Conservation (phyloP, 2,797 vertebrate genomes). For the Megalops cyprinoides region DNA sequence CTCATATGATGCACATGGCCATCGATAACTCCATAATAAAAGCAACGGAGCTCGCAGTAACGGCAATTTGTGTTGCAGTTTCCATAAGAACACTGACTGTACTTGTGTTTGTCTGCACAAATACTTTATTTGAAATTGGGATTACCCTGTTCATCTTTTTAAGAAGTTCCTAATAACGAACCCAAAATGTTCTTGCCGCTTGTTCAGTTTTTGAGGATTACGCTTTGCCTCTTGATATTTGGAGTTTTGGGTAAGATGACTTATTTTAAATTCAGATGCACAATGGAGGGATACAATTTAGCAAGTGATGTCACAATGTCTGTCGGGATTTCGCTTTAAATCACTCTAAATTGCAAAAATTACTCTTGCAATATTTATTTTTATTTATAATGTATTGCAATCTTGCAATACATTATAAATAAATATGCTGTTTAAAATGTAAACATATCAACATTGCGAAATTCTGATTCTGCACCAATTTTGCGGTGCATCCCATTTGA, state of each 20-base stretch:
- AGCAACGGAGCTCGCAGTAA: neutral
- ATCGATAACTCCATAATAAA: slow-evolving; percentile 1
- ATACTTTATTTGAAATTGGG: neutral
- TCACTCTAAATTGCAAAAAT: neutral
- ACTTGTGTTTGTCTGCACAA: neutral
- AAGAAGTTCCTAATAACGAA: neutral
- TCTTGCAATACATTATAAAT: neutral
- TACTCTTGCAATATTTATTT: too few relatives aligned
- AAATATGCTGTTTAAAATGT: neutral
- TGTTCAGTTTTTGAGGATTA: slow-evolving; percentile 28
- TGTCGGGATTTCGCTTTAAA: neutral
- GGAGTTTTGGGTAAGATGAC: slow-evolving; percentile 49
- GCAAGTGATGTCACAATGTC: neutral
- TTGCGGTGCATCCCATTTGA: too few relatives aligned
- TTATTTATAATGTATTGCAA: too few relatives aligned
- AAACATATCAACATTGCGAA: neutral
- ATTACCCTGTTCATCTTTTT: neutral
- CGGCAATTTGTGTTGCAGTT: too few relatives aligned
- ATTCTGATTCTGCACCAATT: too few relatives aligned
- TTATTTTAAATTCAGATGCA: neutral
- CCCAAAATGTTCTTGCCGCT: slow-evolving; percentile 45
- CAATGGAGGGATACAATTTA: neutral
- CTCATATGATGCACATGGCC: neutral
- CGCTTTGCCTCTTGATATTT: slow-evolving; percentile 35
- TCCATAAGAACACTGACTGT: neutral